A percentile compares a stretch with the other conserved stretches of the same genome.
These are phyloP conservation scores for Hippolais icterina DNA, from an alignment of 2,113 vertebrate genomes.

Conservation along the genomic window DNA sequence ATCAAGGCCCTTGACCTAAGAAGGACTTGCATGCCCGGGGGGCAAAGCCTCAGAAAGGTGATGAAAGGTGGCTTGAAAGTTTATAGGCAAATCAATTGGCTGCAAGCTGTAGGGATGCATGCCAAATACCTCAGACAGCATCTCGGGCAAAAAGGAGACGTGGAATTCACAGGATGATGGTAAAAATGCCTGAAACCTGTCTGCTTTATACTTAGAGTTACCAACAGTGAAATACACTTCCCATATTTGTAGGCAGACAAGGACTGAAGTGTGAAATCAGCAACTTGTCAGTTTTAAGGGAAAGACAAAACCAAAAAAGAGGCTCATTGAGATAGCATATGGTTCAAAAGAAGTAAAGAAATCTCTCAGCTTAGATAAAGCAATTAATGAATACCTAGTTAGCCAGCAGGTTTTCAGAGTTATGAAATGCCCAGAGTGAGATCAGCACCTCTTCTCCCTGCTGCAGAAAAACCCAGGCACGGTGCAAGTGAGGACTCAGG, in stretches of 20 bases:
- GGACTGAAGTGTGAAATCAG: background rate
- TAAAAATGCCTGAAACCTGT: constrained; percentile 20
- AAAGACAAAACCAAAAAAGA: background rate
- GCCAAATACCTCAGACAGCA: background rate
- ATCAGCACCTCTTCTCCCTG: background rate
- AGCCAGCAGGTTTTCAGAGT: constrained; percentile 1
- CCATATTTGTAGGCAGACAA: background rate
- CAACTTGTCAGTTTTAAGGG: background rate
- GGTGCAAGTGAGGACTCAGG: background rate
- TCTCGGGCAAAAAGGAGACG: background rate
- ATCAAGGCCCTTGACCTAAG: constrained; percentile 9
- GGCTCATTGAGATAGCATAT: background rate
- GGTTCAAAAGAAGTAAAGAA: constrained; percentile 3
- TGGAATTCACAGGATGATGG: constrained; percentile 5
- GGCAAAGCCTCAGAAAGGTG: constrained; percentile 3
- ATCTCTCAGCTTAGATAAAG: background rate
- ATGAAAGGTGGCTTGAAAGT: constrained; percentile 50
- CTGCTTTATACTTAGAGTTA: background rate
- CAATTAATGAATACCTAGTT: constrained; percentile 3
- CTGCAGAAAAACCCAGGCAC: background rate
- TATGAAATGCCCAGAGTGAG: constrained; percentile 20
- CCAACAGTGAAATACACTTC: background rate
- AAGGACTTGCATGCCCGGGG: background rate
- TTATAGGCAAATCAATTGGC: constrained; percentile 22
- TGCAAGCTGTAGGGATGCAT: background rate